These are phyloP conservation scores for Pseudopipra pipra DNA, from an alignment of 2,113 vertebrate genomes.

Conservation along the genomic window DNA sequence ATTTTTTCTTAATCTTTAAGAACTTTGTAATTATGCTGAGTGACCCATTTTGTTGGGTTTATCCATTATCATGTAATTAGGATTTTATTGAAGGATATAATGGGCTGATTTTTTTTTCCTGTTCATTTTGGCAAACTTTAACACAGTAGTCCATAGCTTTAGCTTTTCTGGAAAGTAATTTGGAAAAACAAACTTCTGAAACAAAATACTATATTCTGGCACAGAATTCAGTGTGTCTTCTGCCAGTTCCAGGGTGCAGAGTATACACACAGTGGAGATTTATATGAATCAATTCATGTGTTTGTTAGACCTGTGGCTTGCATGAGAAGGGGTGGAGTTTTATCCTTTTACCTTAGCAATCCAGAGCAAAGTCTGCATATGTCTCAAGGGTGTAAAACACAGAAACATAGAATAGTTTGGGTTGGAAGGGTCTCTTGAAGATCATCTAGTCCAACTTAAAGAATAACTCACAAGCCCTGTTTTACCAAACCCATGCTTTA, in stretches of 20 bases:
- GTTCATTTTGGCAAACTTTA: neutral
- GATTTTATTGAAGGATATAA: neutral
- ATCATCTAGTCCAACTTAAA: neutral
- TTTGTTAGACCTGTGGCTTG: neutral
- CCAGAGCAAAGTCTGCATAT: neutral
- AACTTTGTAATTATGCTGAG: neutral
- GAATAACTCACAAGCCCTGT: neutral
- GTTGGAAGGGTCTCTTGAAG: neutral
- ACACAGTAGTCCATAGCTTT: neutral
- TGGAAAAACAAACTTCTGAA: neutral
- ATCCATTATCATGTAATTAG: neutral
- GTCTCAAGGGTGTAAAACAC: neutral
- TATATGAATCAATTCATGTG: neutral
- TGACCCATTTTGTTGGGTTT: neutral
- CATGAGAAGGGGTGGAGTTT: neutral
- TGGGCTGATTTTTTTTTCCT: neutral
- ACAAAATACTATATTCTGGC: neutral
- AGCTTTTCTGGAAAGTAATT: neutral
- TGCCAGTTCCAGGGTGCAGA: neutral
- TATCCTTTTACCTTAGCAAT: neutral
- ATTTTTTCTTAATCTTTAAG: neutral
- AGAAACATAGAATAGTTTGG: neutral
- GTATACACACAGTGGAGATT: neutral
- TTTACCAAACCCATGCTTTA: neutral
- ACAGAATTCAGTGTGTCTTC: neutral